These are phyloP conservation scores for Mesorhabditis spiculigera DNA, from an alignment of 2,888 invertebrate genomes.

Conservation along the genomic window DNA sequence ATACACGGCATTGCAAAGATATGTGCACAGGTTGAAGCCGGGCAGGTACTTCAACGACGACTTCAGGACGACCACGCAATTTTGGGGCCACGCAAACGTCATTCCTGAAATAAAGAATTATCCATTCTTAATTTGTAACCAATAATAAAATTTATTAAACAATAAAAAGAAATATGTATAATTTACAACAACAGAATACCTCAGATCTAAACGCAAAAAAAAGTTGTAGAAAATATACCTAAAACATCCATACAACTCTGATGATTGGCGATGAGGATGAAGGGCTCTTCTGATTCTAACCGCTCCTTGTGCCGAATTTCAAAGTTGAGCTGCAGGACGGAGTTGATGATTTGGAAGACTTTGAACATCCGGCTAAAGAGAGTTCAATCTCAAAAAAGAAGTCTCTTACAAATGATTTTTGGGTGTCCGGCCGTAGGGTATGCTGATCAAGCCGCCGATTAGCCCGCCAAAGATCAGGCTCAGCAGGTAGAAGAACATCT, in stretches of 20 bases:
- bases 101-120: slow-evolving; percentile 28
- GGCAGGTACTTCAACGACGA: slow-evolving; percentile 52
- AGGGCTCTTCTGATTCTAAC: slow-evolving; percentile 30
- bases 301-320: slow-evolving; percentile 26
- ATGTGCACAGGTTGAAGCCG: slow-evolving; percentile 51
- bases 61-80: slow-evolving; percentile 55
- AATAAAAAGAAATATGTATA: neutral
- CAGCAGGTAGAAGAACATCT: slow-evolving; percentile 24
- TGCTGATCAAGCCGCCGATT: slow-evolving; percentile 23
- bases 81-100: slow-evolving; percentile 48
- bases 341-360: slow-evolving; percentile 27
- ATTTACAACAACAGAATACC: neutral
- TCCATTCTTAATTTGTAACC: neutral
- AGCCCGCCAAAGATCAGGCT: slow-evolving; percentile 30
- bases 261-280: slow-evolving; percentile 54
- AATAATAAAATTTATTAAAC: neutral
- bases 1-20: slow-evolving; percentile 40
- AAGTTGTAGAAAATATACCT: slow-evolving; percentile 23
- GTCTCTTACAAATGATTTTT: slow-evolving; percentile 35
- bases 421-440: slow-evolving; percentile 30
- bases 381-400: neutral
- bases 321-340: slow-evolving; percentile 24
- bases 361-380: slow-evolving; percentile 35
- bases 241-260: slow-evolving; percentile 54
- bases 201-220: neutral